Evolutionary conservation across 2,888 invertebrate species (phyloP), one percentile per base, ranked within the genome.

Genomic region (Hoplodrina ambigua): DNA sequence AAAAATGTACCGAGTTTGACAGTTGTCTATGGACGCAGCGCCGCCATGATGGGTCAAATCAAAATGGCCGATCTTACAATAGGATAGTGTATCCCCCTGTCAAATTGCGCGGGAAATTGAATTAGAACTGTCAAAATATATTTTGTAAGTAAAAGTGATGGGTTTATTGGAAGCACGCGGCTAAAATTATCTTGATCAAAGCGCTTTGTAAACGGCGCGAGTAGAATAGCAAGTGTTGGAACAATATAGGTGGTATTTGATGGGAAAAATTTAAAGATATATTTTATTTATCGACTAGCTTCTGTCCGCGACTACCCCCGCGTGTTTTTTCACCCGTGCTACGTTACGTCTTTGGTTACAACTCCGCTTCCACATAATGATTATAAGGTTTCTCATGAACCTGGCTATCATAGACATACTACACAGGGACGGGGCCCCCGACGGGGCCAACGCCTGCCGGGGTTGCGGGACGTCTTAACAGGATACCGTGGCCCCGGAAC

Each of bases 111-210:
- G 80, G 70, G 63, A 61, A 74, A 82, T 81, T 79, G 68, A 85
- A 87, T 89, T 88, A 88, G 50, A 72, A 62, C 82, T 87, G 86
- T 88, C 89, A 86, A 88, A 89, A 88, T 84, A 88, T 74, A 83
- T 89, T 85, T 84, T 69, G 58, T 61, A 49, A 63, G n/a, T 55
- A 54, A 71, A 74, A 69, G 63, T 70, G 71, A 72, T 52, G 62
- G 25, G 57, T 65, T 81, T 78, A 83, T 81, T 84, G 66, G 63
- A 66, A 41, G 59, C 83, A 84, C 83, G 79, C 53, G 84, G 20
- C 72, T 56, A n/a, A 50, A 67, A 78, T 75, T 82, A 78, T 78
- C 60, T 72, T 62, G 41, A 69, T 69, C 37, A 68, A 50, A 73
- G 33, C 25, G 19, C 50, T 76, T 78, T 78, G 59, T 54, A 30